Conservation (phyloP, 2,797 vertebrate genomes). For the Oophaga sylvatica region DNA sequence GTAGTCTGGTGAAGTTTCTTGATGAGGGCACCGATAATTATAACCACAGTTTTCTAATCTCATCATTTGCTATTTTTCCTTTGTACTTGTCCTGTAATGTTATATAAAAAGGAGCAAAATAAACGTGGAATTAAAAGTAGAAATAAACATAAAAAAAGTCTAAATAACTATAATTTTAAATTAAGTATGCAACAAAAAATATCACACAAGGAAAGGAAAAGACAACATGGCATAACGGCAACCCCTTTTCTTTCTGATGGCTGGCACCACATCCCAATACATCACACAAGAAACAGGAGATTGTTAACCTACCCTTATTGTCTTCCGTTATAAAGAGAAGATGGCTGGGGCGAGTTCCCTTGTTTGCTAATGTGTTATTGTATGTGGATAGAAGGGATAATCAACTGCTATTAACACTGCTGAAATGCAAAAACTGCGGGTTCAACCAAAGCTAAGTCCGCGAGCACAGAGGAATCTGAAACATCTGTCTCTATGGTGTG, state of each 20-base stretch:
- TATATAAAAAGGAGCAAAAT: not conserved
- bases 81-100: slow-evolving; percentile 81
- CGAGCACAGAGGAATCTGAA: not conserved
- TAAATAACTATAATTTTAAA: too few species aligned
- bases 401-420: not conserved
- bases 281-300: not conserved
- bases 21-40: slow-evolving; percentile 89
- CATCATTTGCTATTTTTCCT: slow-evolving; percentile 82
- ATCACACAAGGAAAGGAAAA: not conserved
- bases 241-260: not conserved
- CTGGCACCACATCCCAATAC: not conserved
- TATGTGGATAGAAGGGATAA: not conserved
- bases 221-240: not conserved
- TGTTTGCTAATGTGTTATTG: not conserved
- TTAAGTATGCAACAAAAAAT: not conserved
- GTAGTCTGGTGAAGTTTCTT: slow-evolving; percentile 87
- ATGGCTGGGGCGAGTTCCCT: not conserved
- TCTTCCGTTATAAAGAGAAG: not conserved
- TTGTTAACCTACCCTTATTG: not conserved
- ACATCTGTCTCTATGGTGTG: not conserved
- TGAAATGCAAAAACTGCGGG: not conserved
- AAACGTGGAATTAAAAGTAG: not conserved
- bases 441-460: not conserved
- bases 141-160: not conserved
- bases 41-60: slow-evolving; percentile 91